Evolutionary conservation across 1,140 invertebrate genomes (phyloP), one percentile per base, ranked within the genome.

Genomic region (Pemphigus obesinymphae): DNA sequence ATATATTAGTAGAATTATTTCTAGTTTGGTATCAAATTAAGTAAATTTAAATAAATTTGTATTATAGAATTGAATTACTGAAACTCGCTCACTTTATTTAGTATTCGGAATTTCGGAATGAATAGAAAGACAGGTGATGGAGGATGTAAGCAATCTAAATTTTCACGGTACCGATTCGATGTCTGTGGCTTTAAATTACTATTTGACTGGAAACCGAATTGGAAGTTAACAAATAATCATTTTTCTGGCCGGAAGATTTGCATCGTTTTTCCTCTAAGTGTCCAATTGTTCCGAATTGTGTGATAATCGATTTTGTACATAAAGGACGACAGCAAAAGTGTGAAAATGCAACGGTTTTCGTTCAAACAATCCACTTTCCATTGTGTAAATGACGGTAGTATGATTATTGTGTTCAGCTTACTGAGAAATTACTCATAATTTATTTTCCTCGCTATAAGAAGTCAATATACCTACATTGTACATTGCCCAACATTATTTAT

Each of bases 391-490:
- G 76, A 40, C 40, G 23, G 55, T n/a, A 29, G 76, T 55, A 61
- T 50, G 37, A 80, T 80, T 80, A 80, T 26, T 80, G 76, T 80
- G 76, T 80, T 80, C 76, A 80, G 76, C 53, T 80, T 61, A 80
- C 55, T 80, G 76, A 80, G 63, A 80, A 80, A 80, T 80, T 80
- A 61, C 76, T 61, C 53, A 17, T 63, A 80, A 80, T 80, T 80
- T 80, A 37, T 55, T 80, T 80, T 45, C 23, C 55, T 20, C 55
- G 23, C 37, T 43, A 43, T 45, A 45, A 43, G 29, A n/a, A 63
- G 53, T 45, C 55, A 20, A 58, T 55, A 11, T 45, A 45, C 43
- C 43, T 15, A 68, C n/a, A 63, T 63, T 34, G 61, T 63, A 20
- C 17, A 61, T 61, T 66, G n/a, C 11, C n/a, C 11, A 20, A 26